Evolutionary conservation across 2,888 invertebrate genomes (phyloP).

Genomic region (Galerucella nymphaeae): DNA sequence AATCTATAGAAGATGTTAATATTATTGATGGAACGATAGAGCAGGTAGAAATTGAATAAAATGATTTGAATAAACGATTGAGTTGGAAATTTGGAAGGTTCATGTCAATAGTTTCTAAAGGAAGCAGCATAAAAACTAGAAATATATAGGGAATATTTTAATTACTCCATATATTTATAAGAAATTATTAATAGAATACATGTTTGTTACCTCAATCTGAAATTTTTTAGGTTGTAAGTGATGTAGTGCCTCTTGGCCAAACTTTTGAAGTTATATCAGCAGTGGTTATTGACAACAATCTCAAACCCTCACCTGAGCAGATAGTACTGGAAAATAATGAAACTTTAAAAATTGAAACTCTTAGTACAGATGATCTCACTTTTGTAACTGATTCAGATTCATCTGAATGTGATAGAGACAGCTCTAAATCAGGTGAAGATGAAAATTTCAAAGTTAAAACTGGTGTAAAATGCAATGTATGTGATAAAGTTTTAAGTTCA

Average conservation of each 20-base stretch:
- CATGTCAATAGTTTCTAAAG: background rate
- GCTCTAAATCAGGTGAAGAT: slow-evolving; percentile 13
- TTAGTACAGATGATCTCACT: slow-evolving; percentile 35
- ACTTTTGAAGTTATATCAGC: slow-evolving; percentile 31
- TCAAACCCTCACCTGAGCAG: slow-evolving; percentile 14
- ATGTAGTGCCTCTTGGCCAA: slow-evolving; percentile 18
- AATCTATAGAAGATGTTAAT: slow-evolving; percentile 16
- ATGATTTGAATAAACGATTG: background rate
- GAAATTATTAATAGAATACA: too few relatives aligned
- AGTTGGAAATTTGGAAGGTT: too few relatives aligned
- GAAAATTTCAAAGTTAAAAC: slow-evolving; percentile 28
- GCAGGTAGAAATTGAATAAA: background rate
- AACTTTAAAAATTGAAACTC: background rate
- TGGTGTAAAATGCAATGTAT: slow-evolving; percentile 52
- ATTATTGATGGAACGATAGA: slow-evolving; percentile 22
- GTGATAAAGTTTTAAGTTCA: slow-evolving; percentile 52
- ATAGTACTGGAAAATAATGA: background rate
- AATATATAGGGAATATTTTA: too few relatives aligned
- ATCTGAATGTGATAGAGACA: slow-evolving; percentile 23
- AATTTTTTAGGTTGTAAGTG: slow-evolving; percentile 8
- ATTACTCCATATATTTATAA: too few relatives aligned
- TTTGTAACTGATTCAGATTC: slow-evolving; percentile 40
- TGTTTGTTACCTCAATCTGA: too few relatives aligned
- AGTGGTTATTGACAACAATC: slow-evolving; percentile 20
- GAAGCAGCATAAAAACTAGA: background rate